A percentile compares a stretch with the other conserved stretches of the same genome.
Evolutionary conservation across 2,797 vertebrate species (phyloP).

Genomic region (Neoniphon sammara): DNA sequence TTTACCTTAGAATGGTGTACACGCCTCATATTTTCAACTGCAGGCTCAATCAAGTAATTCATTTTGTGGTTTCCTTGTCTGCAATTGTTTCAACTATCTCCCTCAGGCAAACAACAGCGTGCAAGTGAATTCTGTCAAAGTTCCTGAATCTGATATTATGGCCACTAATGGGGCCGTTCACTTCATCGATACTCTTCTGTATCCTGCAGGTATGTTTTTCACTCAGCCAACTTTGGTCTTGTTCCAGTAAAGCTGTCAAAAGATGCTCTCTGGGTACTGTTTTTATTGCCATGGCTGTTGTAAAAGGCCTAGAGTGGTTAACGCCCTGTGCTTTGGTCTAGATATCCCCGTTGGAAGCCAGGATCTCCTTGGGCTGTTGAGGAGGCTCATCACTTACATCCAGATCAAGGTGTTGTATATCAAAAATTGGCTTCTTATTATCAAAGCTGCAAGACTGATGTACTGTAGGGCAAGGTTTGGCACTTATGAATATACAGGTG

Average conservation of each 20-base stretch:
- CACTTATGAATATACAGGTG: conserved; percentile 11
- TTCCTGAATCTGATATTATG: conserved; percentile 91
- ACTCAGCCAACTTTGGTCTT: not conserved
- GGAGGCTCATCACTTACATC: conserved; percentile 89
- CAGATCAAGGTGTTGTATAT: conserved; percentile 89
- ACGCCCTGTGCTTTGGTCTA: conserved; percentile 63
- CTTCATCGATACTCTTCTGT: conserved; percentile 88
- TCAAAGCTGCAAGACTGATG: not conserved
- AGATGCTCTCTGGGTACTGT: not conserved
- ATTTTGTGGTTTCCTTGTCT: conserved; percentile 36
- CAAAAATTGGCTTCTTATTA: not conserved
- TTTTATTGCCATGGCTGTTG: not conserved
- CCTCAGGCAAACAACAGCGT: conserved; percentile 88
- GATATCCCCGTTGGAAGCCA: conserved; percentile 93
- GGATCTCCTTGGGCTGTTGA: conserved; percentile 86
- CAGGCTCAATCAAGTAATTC: conserved; percentile 31
- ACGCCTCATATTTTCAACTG: conserved; percentile 2
- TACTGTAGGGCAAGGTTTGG: conserved; percentile 9
- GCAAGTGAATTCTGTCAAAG: conserved; percentile 87
- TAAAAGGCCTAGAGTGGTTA: conserved; percentile 19
- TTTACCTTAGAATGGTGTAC: not conserved
- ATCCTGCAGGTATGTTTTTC: conserved; percentile 87
- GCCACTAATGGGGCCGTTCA: conserved; percentile 96
- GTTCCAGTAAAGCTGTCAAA: conserved; percentile 37
- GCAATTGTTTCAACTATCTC: conserved; percentile 45